Evolutionary conservation across 2,888 invertebrate genomes (phyloP), one percentile per base, ranked within the genome.

Genomic region (Catocala sponsa): DNA sequence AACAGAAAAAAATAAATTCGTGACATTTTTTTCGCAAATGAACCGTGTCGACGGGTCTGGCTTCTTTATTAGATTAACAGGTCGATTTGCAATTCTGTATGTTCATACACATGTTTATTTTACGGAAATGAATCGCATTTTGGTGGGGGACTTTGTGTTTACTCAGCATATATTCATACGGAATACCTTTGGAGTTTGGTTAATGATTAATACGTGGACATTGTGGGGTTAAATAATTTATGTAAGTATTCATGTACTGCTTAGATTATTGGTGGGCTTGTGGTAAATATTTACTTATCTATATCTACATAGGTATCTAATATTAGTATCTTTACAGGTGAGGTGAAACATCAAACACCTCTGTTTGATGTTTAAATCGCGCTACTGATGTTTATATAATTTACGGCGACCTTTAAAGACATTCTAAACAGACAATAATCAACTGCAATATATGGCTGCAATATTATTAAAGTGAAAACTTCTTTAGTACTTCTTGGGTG

Each of bases 21-120:
- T 83, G 87, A 88, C 89, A 92, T 93, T 93, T 89, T 92, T 94
- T 90, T 87, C 85, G 81, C 91, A 94, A 94, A 94, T 94, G 94
- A 94, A 92, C 90, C 92, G 92, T 92, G 87, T 84, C 89, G 88
- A 84, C 80, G 76, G 63, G 84, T 66, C 76, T 67, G 84, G 85
- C 81, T 83, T 80, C 91, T 87, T 92, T 93, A 94, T 94, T 94
- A 93, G 94, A 94, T 94, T 94, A 94, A 91, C 94, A 91, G 92
- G 92, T 87, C 92, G 91, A 93, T 94, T 94, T 94, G 90, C 91
- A 92, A 94, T 93, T 94, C 94, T 84, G 91, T 94, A 89, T 92
- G 88, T 87, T 83, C 83, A 84, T 83, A 85, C 89, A 89, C 87
- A 90, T 94, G 94, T 94, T 93, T 94, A 90, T 93, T 92, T 93